Evolutionary conservation across 2,888 invertebrate genomes (phyloP), one percentile per base, ranked within the genome.

Genomic region (Listrodromus nycthemerus): DNA sequence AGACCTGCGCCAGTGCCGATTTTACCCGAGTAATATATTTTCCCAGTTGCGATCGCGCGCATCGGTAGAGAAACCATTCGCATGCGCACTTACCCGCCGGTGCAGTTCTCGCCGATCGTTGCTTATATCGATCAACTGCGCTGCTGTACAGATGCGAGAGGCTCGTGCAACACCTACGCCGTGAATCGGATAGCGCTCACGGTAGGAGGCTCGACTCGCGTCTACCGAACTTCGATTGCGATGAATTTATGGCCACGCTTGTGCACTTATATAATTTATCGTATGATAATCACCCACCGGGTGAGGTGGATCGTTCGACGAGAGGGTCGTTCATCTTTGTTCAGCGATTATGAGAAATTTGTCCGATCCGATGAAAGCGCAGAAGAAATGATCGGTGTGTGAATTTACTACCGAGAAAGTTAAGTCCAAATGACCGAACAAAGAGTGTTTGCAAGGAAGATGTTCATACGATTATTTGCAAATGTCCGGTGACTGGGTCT

Each of bases 141-240:
- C 33, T 61, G 8, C 27, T 30, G 10, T 61, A 41, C 24, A 24
- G 30, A 58, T 52, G 8, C 33, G 19, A 33, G 16, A 33, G 61
- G 24, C 74, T 63, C 73, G 61, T 30, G 30, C 61, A 61, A 33
- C 50, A 70, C 61, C 63, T 30, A 52, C 80, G 45, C 74, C 27
- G 52, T 65, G 21, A 63, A n/a, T 73, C 66, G 73, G 80, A 80
- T 69, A 73, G 66, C 37, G 37, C 19, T 8, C 19, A 70, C 61
- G 21, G 55, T 52, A 58, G 55, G 41, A 45, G 73, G 65, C 75
- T 66, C 65, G 69, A 30, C 55, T n/a, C 8, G 70, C 66, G 67
- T 67, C 83, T 83, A 83, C 83, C 67, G 83, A 80, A 80, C 73
- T 83, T 83, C 77, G 71, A 83, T 80, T 67, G 33, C 67, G 52